These are phyloP conservation scores for Odobenus rosmarus DNA, from an alignment of 2,113 vertebrate species.

Conservation along the genomic window DNA sequence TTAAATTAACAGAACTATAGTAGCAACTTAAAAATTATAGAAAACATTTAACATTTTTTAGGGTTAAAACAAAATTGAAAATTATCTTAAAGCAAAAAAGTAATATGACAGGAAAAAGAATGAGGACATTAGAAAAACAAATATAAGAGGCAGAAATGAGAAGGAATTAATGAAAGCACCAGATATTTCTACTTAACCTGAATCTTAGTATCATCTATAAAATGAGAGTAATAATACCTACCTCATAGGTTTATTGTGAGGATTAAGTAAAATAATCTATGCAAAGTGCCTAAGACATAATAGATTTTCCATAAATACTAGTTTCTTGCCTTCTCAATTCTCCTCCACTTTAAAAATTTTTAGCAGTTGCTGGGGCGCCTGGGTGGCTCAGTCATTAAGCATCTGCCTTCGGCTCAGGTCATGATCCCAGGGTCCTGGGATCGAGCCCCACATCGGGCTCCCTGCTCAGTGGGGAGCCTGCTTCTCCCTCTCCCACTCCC, in stretches of 20 bases:
- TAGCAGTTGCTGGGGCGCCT: too few relatives aligned
- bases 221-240: not conserved
- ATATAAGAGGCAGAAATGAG: conserved; percentile 9
- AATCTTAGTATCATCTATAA: not conserved
- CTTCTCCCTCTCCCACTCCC: too few relatives aligned
- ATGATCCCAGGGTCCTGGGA: too few relatives aligned
- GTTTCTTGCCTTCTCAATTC: not conserved
- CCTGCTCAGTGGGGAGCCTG: too few relatives aligned
- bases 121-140: not conserved
- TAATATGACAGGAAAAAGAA: not conserved
- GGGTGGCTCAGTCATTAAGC: too few relatives aligned
- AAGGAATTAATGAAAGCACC: not conserved
- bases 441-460: too few relatives aligned
- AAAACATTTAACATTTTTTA: conserved; percentile 24
- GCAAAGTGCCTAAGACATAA: not conserved
- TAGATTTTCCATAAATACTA: not conserved
- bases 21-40: not conserved
- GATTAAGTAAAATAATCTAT: not conserved
- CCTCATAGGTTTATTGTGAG: too few relatives aligned
- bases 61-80: not conserved
- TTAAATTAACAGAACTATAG: not conserved
- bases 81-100: conserved; percentile 24
- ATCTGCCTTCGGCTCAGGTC: too few relatives aligned
- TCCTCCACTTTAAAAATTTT: not conserved
- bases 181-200: not conserved